Evolutionary conservation across 1,140 invertebrate species (phyloP), one percentile per base, ranked within the genome.

Genomic region (Belonocnema kinseyi): DNA sequence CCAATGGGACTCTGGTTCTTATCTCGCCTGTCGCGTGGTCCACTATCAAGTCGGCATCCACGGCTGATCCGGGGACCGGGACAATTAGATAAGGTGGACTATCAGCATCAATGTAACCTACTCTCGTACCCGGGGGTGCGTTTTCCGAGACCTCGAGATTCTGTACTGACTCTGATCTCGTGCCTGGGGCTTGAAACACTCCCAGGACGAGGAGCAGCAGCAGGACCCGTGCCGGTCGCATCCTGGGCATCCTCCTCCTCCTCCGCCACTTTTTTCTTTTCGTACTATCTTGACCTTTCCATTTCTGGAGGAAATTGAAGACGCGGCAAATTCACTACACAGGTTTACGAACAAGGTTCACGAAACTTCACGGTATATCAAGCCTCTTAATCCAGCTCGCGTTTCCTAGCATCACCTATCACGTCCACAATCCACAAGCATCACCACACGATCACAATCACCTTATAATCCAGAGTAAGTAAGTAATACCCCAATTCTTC

Each of bases 21-120:
- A 99, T 99, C 89, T 98, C 97, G 1, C 98, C 98, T 0, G 97
- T 98, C 51, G 94, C 94, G 33, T 95, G 94, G 86, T 99, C 96
- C 75, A 99, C 96, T 66, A 93, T 92, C 51, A 99, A 92, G 88
- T 98, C 97, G 14, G 95, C 94, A 83, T 98, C 97, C n/a, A 98
- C 96, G 73, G 94, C 94, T 83, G 95, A 96, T 74, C 96, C 96
- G 0, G 94, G 94, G 50, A 97, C 95, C 11, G 97, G 95, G 7
- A 98, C 97, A 70, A 98, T 97, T 53, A 98, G 93, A 90, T 98
- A 98, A 0, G 97, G 97, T 8, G 96, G 96, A 81, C 93, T 93
- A 77, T 94, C 93, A 50, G 93, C 92, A 80, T 94, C 93, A 79
- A 98, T 97, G 86, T 95, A 96, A 14, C 97, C 97, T 72, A 98